These are phyloP conservation scores for Eucriotettix oculatus DNA, from an alignment of 2,888 invertebrate species.

Conservation along the genomic window DNA sequence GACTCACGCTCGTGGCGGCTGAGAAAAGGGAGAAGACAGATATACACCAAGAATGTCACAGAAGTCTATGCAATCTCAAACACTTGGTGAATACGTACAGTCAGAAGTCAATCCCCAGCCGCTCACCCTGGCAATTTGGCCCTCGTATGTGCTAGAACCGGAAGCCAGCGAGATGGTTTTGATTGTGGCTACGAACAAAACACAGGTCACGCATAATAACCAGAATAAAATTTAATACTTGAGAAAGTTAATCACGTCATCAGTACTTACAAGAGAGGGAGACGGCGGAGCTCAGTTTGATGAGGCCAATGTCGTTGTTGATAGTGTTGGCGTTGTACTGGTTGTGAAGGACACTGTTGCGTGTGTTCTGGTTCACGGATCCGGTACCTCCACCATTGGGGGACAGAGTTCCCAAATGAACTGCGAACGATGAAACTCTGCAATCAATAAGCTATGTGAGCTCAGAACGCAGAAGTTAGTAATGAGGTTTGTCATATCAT, in stretches of 20 bases:
- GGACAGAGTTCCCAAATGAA: neutral
- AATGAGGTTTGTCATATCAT: no score
- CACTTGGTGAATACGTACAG: neutral
- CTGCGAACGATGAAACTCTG: neutral
- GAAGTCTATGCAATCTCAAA: neutral
- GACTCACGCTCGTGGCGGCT: neutral
- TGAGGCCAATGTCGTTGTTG: slow-evolving; percentile 9
- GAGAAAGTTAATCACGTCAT: neutral
- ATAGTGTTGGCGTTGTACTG: slow-evolving; percentile 1
- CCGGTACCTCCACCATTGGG: neutral
- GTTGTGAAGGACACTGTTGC: neutral
- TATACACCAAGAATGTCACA: no score
- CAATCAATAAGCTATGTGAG: neutral
- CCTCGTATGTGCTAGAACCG: neutral
- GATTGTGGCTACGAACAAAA: slow-evolving; percentile 3
- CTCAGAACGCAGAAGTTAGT: no score
- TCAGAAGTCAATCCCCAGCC: slow-evolving; percentile 2
- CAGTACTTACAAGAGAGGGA: neutral
- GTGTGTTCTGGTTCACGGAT: neutral
- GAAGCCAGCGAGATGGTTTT: slow-evolving; percentile 5
- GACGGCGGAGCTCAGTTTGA: neutral
- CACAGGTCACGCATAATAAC: no score
- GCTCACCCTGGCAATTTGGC: slow-evolving; percentile 1
- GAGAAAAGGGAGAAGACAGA: neutral
- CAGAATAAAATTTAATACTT: no score